A percentile compares a stretch with the other conserved stretches of the same genome.
Conservation (phyloP, 1,140 invertebrate genomes). For the Rhyzopertha dominica region DNA sequence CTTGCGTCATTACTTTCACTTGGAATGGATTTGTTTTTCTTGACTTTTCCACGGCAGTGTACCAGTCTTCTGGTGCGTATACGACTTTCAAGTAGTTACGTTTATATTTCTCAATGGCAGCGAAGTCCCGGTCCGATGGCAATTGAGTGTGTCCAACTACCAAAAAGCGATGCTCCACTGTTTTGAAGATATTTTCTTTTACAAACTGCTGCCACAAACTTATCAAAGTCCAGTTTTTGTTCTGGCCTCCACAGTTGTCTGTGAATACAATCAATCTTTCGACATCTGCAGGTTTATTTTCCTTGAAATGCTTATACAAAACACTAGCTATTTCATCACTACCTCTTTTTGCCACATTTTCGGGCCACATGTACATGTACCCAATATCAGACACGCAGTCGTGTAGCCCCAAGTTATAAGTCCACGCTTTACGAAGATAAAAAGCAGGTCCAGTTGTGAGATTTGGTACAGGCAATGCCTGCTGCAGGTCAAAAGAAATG, state of each 20-base stretch:
- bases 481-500: conserved; percentile 13
- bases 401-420: conserved; percentile 13
- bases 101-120: conserved; percentile 3
- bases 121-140: conserved; percentile 3
- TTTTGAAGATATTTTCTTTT: background rate
- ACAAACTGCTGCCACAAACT: conserved; percentile 6
- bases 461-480: conserved; percentile 9
- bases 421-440: conserved; percentile 14
- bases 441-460: conserved; percentile 11
- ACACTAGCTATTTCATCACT: conserved; percentile 13
- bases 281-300: background rate
- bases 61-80: conserved; percentile 1
- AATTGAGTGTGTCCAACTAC: too few species aligned
- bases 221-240: conserved; percentile 7
- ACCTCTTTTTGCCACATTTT: conserved; percentile 11
- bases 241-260: conserved; percentile 5
- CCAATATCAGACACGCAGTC: background rate
- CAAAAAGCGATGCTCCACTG: conserved; percentile 5
- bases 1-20: background rate
- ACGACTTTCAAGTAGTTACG: too few species aligned
- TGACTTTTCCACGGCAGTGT: background rate
- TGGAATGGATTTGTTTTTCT: conserved; percentile 2
- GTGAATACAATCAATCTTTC: too few species aligned
- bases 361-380: conserved; percentile 11
- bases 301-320: conserved; percentile 6